A percentile compares a stretch with the other conserved stretches of the same genome.
These are phyloP conservation scores for Apodemus sylvaticus DNA, from an alignment of 2,113 vertebrate species.

Conservation along the genomic window DNA sequence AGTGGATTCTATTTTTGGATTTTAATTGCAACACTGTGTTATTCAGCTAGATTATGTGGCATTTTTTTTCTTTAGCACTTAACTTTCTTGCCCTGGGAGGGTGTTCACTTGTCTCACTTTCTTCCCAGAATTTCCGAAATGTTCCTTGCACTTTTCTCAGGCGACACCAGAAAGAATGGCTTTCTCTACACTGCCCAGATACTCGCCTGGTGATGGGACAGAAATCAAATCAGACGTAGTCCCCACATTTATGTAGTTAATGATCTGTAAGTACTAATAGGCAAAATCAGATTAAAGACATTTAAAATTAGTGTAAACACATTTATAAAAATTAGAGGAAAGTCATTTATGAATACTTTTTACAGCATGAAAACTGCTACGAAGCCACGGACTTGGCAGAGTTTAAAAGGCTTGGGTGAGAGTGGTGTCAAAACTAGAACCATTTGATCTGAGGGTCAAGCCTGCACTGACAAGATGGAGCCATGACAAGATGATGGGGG, in stretches of 20 bases:
- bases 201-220: neutral
- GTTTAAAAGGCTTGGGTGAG: neutral
- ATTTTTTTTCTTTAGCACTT: neutral
- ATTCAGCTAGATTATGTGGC: neutral
- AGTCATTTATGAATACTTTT: neutral
- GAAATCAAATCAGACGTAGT: neutral
- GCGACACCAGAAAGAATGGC: neutral
- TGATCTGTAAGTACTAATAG: conserved; percentile 60
- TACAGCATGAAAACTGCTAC: neutral
- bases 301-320: conserved; percentile 63
- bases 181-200: accelerated
- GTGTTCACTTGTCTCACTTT: neutral
- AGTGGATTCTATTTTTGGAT: neutral
- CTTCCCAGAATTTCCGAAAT: neutral
- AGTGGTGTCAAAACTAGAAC: neutral
- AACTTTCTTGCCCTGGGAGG: neutral
- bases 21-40: neutral
- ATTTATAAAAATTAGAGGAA: conserved; percentile 58
- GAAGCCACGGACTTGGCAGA: neutral
- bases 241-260: conserved; percentile 32
- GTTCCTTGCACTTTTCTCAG: neutral
- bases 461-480: neutral
- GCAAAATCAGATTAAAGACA: conserved; percentile 59
- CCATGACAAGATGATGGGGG: neutral
- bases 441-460: too few species aligned